Evolutionary conservation across 2,888 invertebrate genomes (phyloP).

Genomic region (Macaria liturata): DNA sequence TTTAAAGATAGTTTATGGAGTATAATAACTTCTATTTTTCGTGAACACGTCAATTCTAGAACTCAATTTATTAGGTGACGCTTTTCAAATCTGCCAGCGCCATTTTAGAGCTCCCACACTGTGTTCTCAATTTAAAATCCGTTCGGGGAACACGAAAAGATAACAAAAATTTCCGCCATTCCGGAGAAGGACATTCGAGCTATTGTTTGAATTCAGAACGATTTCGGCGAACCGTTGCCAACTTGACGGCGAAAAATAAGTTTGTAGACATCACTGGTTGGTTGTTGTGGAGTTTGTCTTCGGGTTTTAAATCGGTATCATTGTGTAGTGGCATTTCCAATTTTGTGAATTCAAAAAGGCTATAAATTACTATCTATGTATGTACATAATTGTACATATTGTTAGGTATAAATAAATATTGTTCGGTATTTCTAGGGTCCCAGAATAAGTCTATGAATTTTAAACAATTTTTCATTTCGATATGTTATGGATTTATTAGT

Average conservation of each 20-base stretch:
- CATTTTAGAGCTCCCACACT: constrained; percentile 65
- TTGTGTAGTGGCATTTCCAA: neutral
- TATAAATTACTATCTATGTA: too few species aligned
- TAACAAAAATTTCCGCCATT: constrained; percentile 82
- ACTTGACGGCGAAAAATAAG: constrained; percentile 29
- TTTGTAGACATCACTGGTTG: constrained; percentile 20
- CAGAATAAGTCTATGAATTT: too few species aligned
- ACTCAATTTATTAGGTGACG: neutral
- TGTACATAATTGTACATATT: too few species aligned
- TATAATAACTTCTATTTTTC: too few species aligned
- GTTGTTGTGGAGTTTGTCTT: constrained; percentile 17
- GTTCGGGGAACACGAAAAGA: constrained; percentile 82
- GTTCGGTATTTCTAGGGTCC: too few species aligned
- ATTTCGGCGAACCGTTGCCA: constrained; percentile 66
- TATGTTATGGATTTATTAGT: too few species aligned
- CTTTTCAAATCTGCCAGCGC: constrained; percentile 47
- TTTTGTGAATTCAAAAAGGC: too few species aligned
- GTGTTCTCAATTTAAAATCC: constrained; percentile 81
- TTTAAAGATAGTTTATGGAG: too few species aligned
- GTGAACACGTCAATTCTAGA: too few species aligned
- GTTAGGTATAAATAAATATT: too few species aligned
- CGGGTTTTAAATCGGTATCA: constrained; percentile 14
- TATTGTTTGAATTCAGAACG: constrained; percentile 78
- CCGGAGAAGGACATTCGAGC: constrained; percentile 78
- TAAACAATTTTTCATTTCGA: too few species aligned